Evolutionary conservation across 2,888 invertebrate species (phyloP).

Genomic region (Lymantria dispar): DNA sequence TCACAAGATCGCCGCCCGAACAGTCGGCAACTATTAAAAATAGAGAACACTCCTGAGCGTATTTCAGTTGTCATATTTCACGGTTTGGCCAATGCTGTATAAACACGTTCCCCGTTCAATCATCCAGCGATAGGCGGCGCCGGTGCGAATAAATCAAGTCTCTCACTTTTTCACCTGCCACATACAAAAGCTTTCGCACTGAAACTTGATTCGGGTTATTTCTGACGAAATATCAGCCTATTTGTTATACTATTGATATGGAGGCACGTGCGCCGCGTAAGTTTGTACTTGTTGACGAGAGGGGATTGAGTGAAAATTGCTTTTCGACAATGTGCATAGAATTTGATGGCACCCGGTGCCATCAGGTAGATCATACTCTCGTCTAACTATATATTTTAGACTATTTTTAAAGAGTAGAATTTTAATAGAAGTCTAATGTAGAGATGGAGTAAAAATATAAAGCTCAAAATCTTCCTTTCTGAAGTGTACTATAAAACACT

Average conservation of each 20-base stretch:
- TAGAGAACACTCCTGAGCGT: constrained; percentile 41
- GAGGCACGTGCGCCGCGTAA: constrained; percentile 77
- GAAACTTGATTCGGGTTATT: constrained; percentile 82
- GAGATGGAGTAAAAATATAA: no score
- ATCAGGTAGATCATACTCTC: constrained; percentile 24
- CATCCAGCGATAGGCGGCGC: constrained; percentile 77
- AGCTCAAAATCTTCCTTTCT: no score
- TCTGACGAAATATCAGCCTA: constrained; percentile 82
- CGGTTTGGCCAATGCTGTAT: constrained; percentile 69
- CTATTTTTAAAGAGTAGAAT: no score
- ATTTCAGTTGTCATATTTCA: constrained; percentile 76
- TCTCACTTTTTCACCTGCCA: constrained; percentile 82
- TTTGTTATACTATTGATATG: constrained; percentile 82
- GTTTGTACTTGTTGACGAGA: constrained; percentile 79
- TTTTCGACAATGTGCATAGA: constrained; percentile 76
- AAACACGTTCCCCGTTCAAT: constrained; percentile 80
- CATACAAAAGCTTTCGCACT: constrained; percentile 79
- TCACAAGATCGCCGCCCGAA: constrained; percentile 37
- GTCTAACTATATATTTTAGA: no score
- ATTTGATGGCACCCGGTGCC: constrained; percentile 64
- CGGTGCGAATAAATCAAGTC: constrained; percentile 79
- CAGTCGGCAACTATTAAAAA: constrained; percentile 38
- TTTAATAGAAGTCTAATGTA: no score
- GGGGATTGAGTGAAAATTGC: constrained; percentile 79
- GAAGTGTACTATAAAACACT: no score